Base-by-base conservation (phyloP, 2,888 invertebrate species). In the Drosophila eohydei region DNA sequence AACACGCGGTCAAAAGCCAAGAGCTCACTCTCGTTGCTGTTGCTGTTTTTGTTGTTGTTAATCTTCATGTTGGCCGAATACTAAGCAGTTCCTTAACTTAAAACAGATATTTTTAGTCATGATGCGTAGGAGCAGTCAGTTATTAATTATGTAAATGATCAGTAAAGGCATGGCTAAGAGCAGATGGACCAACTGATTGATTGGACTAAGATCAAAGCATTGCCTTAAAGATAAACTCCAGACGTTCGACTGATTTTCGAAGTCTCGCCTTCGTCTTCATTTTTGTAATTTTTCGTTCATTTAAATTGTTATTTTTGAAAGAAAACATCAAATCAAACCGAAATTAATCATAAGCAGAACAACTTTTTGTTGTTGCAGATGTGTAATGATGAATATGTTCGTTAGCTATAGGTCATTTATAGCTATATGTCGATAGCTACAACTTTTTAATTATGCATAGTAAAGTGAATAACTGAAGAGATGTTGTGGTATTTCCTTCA, bases 1-100 rank as follows among this genome's bases (percentile, higher is more conserved):
- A 85, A 89, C 90, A 88, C 88, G 69, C 61, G 16, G 65, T 78
- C 63, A 71, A 59, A 41, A 59, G 64, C 60, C 62, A 66, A 79
- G 21, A 66, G 74, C 57, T 12, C 11, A 6, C 16, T 7, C 14
- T 0, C 1, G 26, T 2, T 28, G 7, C 28, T 56, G 56, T 32
- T 52, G 11, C 32, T 26, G 30, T n/a, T 41, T 14, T 11, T 70
- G 40, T 16, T 74, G 62, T 56, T 64, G 56, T 36, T 38, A 56
- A 80, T 65, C 36, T 28, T 44, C 41, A 32, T 65, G 52, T 61
- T 68, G 56, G 21, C 21, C 54, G 26, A 50, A 80, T 65, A 57
- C 56, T 69, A 59, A 64, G 61, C 64, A 52, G 46, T 48, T 46
- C 16, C 55, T 21, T 36, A 57, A 43, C 38, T 43, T 36, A 48